phyloP scores from a whole-genome alignment of 2,797 vertebrate species.

The Muscicapa striata region DNA sequence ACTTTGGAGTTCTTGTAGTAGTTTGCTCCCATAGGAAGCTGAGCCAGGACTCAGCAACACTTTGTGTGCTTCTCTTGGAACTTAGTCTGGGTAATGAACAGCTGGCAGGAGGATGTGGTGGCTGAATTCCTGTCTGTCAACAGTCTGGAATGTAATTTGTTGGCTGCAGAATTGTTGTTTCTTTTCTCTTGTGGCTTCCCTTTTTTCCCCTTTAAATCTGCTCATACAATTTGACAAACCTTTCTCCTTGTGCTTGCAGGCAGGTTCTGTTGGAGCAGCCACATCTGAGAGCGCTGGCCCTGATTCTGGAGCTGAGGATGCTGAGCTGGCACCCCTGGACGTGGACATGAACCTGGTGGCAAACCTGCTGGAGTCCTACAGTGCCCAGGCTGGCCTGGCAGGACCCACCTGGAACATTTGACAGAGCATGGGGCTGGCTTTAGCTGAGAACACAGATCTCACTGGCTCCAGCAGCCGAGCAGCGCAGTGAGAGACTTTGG shows the following conservation, averaged over 20 bases:
- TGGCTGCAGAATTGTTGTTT: background rate
- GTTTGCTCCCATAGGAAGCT: background rate
- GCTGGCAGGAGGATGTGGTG: background rate
- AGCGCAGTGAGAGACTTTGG: too few relatives aligned
- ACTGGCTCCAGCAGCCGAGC: too few relatives aligned
- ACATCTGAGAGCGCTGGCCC: background rate
- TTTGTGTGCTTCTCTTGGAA: background rate
- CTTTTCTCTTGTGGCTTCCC: background rate
- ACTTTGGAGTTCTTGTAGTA: background rate
- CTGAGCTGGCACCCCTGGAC: slow-evolving; percentile 83
- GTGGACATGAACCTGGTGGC: slow-evolving; percentile 90
- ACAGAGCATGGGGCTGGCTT: slow-evolving; percentile 89
- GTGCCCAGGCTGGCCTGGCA: slow-evolving; percentile 90
- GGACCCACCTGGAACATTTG: slow-evolving; percentile 92
- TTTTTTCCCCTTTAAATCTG: background rate
- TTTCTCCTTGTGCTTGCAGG: slow-evolving; percentile 26
- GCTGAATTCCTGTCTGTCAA: background rate
- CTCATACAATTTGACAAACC: background rate
- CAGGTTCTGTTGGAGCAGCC: slow-evolving; percentile 2
- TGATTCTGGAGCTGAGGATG: slow-evolving; percentile 48
- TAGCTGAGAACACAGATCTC: slow-evolving; percentile 87
- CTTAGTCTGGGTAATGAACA: background rate
- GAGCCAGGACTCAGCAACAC: background rate
- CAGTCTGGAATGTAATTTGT: background rate
- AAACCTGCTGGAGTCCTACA: slow-evolving; percentile 92